Evolutionary conservation across 1,140 invertebrate genomes (phyloP).

Genomic region (Acromyrmex charruanus): DNA sequence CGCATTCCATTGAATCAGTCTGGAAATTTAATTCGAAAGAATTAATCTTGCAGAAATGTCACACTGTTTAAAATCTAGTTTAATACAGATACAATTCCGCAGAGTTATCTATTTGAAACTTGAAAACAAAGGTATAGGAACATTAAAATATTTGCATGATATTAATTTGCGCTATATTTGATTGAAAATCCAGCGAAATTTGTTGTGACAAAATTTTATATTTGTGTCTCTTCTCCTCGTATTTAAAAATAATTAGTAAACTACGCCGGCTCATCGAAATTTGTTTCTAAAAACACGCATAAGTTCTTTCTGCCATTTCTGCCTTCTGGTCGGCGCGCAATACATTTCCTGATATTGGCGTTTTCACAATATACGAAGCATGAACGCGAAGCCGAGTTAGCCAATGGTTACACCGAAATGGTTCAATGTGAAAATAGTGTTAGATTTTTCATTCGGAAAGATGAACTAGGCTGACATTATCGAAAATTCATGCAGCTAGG

Average conservation of each 20-base stretch:
- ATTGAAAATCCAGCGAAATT: not conserved
- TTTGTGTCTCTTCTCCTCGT: not conserved
- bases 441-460: conserved; percentile 9
- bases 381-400: conserved; percentile 43
- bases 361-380: conserved; percentile 66
- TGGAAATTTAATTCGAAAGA: conserved; percentile 7
- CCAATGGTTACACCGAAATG: conserved; percentile 53
- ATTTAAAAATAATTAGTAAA: conserved; percentile 43
- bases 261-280: not conserved
- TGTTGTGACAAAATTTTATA: not conserved
- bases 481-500: not conserved
- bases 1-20: not conserved
- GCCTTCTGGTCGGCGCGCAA: conserved; percentile 44
- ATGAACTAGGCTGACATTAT: not conserved
- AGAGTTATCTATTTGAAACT: conserved; percentile 3
- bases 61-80: not conserved
- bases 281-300: conserved; percentile 20
- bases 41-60: conserved; percentile 24
- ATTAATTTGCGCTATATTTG: conserved; percentile 10
- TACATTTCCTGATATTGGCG: conserved; percentile 73
- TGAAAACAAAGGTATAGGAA: not conserved
- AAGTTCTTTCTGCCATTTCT: conserved; percentile 35
- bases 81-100: not conserved
- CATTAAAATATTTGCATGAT: not conserved
- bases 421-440: conserved; percentile 60